Percentiles rank a stretch among this genome's conserved stretches.
Evolutionary conservation across 1,140 invertebrate species (phyloP).

Genomic region (Adelges cooleyi): DNA sequence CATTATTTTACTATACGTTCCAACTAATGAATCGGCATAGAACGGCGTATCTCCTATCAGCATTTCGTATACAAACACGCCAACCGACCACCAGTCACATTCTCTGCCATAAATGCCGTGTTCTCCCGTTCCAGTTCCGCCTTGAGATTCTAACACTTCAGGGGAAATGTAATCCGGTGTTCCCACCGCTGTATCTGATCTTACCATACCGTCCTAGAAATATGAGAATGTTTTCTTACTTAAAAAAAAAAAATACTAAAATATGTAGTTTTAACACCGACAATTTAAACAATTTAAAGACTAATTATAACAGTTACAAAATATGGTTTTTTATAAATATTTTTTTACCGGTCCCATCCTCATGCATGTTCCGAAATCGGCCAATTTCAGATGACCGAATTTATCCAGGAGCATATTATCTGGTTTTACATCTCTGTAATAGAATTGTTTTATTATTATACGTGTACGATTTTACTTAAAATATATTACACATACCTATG

Average conservation of each 20-base stretch:
- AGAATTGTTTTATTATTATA: conserved; percentile 6
- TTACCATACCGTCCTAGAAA: conserved; percentile 74
- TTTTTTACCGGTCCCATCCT: conserved; percentile 73
- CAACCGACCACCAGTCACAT: conserved; percentile 99
- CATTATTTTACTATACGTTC: conserved; percentile 99
- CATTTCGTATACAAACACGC: conserved; percentile 98
- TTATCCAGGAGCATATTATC: conserved; percentile 97
- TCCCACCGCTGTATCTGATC: conserved; percentile 94
- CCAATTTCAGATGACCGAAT: conserved; percentile 90
- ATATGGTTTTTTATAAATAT: not conserved
- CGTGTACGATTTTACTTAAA: not conserved
- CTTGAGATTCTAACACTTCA: conserved; percentile 94
- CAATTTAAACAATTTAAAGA: too few relatives aligned
- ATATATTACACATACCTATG: conserved; percentile 52
- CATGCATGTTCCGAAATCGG: conserved; percentile 99
- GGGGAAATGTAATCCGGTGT: conserved; percentile 99
- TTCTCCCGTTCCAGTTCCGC: conserved; percentile 80
- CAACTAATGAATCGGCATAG: conserved; percentile 94
- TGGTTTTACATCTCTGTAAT: conserved; percentile 84
- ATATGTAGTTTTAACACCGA: too few relatives aligned
- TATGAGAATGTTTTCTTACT: too few relatives aligned
- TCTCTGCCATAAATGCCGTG: conserved; percentile 89
- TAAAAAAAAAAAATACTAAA: not conserved
- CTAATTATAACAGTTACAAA: too few relatives aligned
- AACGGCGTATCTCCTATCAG: conserved; percentile 97